Conservation (phyloP, 2,888 invertebrate species). For the Frankliniella intonsa region DNA sequence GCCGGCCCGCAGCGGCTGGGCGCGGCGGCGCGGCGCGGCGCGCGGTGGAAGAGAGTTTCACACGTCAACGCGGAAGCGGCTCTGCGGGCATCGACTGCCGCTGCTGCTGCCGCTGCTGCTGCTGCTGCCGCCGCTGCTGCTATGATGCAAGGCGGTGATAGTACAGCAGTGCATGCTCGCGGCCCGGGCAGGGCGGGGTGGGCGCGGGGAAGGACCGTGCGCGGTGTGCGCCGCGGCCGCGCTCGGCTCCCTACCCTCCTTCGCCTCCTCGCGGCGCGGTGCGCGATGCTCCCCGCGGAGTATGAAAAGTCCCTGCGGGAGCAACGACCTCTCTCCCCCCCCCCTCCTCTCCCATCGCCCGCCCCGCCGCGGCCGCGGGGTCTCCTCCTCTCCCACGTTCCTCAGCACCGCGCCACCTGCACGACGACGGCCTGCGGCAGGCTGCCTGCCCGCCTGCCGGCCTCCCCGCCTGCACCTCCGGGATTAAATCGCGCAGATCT, state of each 20-base stretch:
- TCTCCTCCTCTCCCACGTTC: too few species aligned
- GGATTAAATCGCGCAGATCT: too few species aligned
- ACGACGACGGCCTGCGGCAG: too few species aligned
- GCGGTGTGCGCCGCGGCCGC: not conserved
- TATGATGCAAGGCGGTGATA: too few species aligned
- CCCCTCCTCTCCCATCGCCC: not conserved
- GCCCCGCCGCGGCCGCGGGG: too few species aligned
- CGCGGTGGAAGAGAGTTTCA: not conserved
- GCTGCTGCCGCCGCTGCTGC: not conserved
- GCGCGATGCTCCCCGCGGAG: not conserved
- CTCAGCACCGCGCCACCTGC: too few species aligned
- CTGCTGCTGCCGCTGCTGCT: not conserved
- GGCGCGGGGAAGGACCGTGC: too few species aligned
- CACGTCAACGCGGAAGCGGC: not conserved
- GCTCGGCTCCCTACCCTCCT: not conserved
- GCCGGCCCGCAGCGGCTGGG: not conserved
- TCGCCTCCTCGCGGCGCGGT: not conserved
- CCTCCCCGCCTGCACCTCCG: too few species aligned
- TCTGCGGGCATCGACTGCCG: not conserved
- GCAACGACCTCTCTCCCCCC: not conserved
- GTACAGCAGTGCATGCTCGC: too few species aligned
- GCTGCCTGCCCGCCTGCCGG: too few species aligned
- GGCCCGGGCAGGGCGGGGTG: too few species aligned
- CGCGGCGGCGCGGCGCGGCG: not conserved
- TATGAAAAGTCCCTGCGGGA: not conserved